These are phyloP conservation scores for Venusia cambrica DNA, from an alignment of 2,888 invertebrate genomes.

Conservation along the genomic window DNA sequence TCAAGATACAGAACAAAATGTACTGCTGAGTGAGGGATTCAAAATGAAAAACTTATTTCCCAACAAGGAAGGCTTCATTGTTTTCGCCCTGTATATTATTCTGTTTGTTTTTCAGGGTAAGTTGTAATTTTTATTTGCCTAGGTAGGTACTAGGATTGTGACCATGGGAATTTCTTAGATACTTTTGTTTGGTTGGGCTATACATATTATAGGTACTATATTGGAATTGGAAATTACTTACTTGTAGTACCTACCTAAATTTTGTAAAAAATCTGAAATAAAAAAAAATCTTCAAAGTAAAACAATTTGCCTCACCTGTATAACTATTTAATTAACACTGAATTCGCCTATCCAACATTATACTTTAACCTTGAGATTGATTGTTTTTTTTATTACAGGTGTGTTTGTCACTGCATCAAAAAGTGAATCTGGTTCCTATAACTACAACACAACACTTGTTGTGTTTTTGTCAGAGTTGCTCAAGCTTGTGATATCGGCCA, in stretches of 20 bases:
- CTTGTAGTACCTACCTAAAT: too few species aligned
- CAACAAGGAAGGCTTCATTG: conserved; percentile 87
- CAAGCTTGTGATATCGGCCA: conserved; percentile 87
- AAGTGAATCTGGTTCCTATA: conserved; percentile 88
- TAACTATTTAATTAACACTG: too few species aligned
- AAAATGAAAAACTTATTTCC: conserved; percentile 87
- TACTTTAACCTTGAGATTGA: too few species aligned
- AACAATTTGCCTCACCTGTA: too few species aligned
- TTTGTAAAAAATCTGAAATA: too few species aligned
- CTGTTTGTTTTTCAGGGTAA: conserved; percentile 95
- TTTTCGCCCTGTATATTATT: conserved; percentile 92
- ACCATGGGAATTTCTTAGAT: too few species aligned
- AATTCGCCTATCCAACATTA: conserved; percentile 14
- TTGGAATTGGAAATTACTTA: too few species aligned
- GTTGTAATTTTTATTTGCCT: conserved; percentile 6
- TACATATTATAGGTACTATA: neutral
- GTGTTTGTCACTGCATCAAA: conserved; percentile 96
- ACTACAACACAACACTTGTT: conserved; percentile 93
- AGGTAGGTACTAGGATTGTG: too few species aligned
- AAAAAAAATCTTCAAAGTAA: too few species aligned
- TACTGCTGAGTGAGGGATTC: conserved; percentile 1
- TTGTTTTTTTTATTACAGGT: too few species aligned
- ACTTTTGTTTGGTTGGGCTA: conserved; percentile 4
- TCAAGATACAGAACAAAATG: conserved; percentile 3
- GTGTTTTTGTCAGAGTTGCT: conserved; percentile 93